Base-by-base conservation (phyloP, 2,113 vertebrate genomes). In the Herpetotheres cachinnans region DNA sequence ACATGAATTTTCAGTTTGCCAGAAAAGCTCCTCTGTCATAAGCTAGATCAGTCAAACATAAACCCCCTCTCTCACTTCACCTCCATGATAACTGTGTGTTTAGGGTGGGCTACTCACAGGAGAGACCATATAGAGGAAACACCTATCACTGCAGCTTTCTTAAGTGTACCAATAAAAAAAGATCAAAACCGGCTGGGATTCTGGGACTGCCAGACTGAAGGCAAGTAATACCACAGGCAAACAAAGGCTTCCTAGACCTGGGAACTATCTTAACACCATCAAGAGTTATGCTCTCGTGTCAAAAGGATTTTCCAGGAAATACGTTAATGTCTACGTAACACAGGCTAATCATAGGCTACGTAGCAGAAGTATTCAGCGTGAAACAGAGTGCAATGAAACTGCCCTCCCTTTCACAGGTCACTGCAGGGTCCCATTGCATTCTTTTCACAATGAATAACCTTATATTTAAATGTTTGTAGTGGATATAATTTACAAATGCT, bases 401-500 rank as follows among this genome's bases (percentile, higher is more conserved):
- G 65, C n/a, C 85, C 38, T 93, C 30, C 67, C 59, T 8, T 66
- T 82, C 44, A 66, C 63, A 87, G 83, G 78, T 95, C 95, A 91
- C 73, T 78, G n/a, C 71, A 87, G 86, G 55, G 34, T 76, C 90
- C 59, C 47, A 49, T 2, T 90, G 89, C 49, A 29, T 94, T 74
- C 49, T 82, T 96, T 97, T 58, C 82, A 84, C 72, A 89, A 94
- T 16, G 13, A 86, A 89, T 58, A 93, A 84, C 77, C 34, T 79
- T 73, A 42, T 85, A 77, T 87, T 93, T 93, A 92, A 93, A 42
- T 81, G 62, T 47, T 40, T 94, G 59, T 46, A 81, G 62, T 49
- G 34, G 52, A 91, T 92, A 96, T 93, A 71, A 66, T 92, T 92
- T 94, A 85, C 59, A 95, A 96, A 95, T 36, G 70, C 54, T 44